These are phyloP conservation scores for Neolamprologus falcicula DNA, from an alignment of 2,113 vertebrate species.

Conservation along the genomic window DNA sequence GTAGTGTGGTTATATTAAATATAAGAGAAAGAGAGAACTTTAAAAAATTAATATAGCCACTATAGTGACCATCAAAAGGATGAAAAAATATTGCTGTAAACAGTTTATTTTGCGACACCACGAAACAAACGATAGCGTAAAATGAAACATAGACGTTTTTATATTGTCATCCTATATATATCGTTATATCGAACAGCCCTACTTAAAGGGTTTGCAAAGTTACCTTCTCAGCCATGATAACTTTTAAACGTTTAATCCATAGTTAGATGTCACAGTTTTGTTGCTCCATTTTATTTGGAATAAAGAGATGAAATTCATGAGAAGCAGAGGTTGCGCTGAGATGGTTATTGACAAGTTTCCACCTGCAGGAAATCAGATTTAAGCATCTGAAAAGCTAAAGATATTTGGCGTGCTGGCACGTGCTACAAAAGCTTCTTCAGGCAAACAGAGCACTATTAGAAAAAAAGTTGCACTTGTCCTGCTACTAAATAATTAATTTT, in stretches of 20 bases:
- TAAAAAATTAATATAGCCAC: fast-evolving
- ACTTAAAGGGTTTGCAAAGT: neutral
- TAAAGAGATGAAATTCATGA: neutral
- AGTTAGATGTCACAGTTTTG: neutral
- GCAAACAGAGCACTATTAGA: neutral
- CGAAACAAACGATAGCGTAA: neutral
- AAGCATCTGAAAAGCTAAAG: neutral
- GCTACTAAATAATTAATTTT: neutral
- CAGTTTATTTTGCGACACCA: neutral
- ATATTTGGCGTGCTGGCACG: neutral
- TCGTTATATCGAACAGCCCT: neutral
- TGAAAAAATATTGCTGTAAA: neutral
- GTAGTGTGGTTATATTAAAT: neutral
- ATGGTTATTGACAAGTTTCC: neutral
- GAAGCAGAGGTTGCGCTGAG: neutral
- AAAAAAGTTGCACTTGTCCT: neutral
- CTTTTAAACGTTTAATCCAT: neutral
- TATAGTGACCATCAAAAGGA: fast-evolving
- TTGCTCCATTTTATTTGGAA: neutral
- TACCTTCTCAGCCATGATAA: neutral
- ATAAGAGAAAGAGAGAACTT: neutral
- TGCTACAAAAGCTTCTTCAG: neutral
- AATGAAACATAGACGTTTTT: neutral
- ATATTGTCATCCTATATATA: neutral
- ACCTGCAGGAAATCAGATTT: neutral